Base-by-base conservation (phyloP, 2,797 vertebrate genomes). In the Heliangelus exortis region DNA sequence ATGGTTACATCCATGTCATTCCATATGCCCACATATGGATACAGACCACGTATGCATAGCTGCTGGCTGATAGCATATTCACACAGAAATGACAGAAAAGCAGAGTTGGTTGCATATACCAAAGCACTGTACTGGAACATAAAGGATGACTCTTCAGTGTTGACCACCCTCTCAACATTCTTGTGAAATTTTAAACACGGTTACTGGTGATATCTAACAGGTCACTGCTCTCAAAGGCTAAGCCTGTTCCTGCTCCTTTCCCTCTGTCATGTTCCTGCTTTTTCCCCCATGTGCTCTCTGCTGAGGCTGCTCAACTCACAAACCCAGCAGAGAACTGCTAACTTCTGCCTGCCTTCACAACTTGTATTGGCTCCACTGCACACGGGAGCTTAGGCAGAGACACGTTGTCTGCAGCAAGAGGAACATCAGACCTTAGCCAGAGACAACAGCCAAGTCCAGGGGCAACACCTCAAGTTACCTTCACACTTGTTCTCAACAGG, bases 391-490 rank as follows among this genome's bases (percentile, higher is more conserved):
- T 39, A 39, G 39, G 39, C 39, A 39, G n/a, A n/a, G 39, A 41
- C 39, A 41, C 39, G 39, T 41, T 41, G 39, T 41, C 39, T 41
- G 39, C 39, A 41, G 39, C 39, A 41, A 14, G 39, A 41, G 39
- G 39, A 41, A 41, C 39, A 41, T 41, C 39, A 41, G 39, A 41
- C 39, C 39, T 41, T 13, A 41, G 39, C 39, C 2, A 1, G 10
- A 61, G 15, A 58, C 2, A 5, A 21, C 0, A 10, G 7, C 3
- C 1, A 26, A 29, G 12, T 48, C 22, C 21, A 53, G 39, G 48
- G 33, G 19, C 15, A 31, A 34, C 13, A 2, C 3, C 11, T 29
- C 20, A 29, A 29, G 31, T 31, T 34, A 43, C 31, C 26, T 50
- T 22, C 39, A 41, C 39, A 41, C 39, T 41, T 41, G 13, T 41